A percentile compares a stretch with the other conserved stretches of the same genome.
Evolutionary conservation across 2,797 vertebrate genomes (phyloP).

Genomic region (Paguma larvata): DNA sequence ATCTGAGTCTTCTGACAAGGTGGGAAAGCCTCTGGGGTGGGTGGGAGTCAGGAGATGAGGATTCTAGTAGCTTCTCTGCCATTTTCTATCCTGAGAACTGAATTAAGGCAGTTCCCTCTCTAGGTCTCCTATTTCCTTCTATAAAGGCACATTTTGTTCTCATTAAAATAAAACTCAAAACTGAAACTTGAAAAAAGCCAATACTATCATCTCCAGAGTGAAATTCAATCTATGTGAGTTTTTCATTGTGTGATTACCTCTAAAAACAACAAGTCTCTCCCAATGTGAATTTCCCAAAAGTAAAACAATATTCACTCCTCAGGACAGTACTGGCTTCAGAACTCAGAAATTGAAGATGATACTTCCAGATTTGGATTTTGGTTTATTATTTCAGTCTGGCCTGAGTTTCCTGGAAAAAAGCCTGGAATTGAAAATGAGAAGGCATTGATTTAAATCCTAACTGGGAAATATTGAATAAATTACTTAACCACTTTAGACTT

Average conservation of each 20-base stretch:
- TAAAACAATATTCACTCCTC: slow-evolving; percentile 5
- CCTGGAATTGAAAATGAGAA: slow-evolving; percentile 52
- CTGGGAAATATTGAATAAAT: slow-evolving; percentile 44
- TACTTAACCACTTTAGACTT: neutral
- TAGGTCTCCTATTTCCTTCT: neutral
- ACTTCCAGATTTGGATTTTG: slow-evolving; percentile 13
- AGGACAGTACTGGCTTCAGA: neutral
- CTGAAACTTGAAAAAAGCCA: neutral
- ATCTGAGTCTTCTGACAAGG: neutral
- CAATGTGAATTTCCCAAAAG: slow-evolving; percentile 44
- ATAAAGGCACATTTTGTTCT: slow-evolving; percentile 48
- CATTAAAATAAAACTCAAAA: slow-evolving; percentile 60
- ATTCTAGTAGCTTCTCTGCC: neutral
- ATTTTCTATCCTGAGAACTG: neutral
- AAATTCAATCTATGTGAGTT: slow-evolving; percentile 55
- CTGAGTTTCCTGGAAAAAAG: slow-evolving; percentile 32
- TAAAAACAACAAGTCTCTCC: slow-evolving; percentile 57
- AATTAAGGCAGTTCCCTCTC: neutral
- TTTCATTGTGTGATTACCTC: neutral
- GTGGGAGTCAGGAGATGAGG: neutral
- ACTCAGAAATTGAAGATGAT: slow-evolving; percentile 28
- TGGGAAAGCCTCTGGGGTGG: neutral
- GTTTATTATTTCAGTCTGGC: slow-evolving; percentile 52
- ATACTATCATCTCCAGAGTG: slow-evolving; percentile 11
- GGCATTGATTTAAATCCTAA: slow-evolving; percentile 52